Base-by-base conservation (phyloP, 2,797 vertebrate species). In the Aphelocoma californica region DNA sequence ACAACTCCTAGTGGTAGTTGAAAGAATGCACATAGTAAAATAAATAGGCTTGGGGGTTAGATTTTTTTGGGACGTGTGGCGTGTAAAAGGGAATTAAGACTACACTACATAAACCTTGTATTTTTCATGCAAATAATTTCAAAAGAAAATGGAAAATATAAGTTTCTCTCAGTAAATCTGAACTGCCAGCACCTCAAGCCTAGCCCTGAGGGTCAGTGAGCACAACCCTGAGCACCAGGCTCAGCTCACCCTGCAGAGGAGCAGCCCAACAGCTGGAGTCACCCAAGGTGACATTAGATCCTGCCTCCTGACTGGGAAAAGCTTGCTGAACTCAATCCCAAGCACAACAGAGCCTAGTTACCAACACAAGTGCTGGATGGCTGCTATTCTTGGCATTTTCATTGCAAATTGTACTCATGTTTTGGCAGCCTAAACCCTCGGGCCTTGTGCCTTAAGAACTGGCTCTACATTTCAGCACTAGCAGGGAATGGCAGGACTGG, bases 61-160 rank as follows among this genome's bases (percentile, higher is more conserved):
- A 12, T 18, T 53, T 66, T 36, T 85, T 12, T 0, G 7, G 9
- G 26, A 5, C 10, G 25, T 5, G 2, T 4, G 4, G 9, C 4
- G 18, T 38, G 5, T 54, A 82, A 79, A 95, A 86, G 8, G 20
- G 60, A 31, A 78, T 90, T 57, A 47, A 88, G 25, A 26, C 45
- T 48, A n/a, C 13, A 25, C 51, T 67, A 58, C 0, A 4, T 7
- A 78, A 91, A 74, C 8, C 50, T 51, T 15, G 5, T 23, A 7
- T 45, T 90, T 78, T 54, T 70, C 47, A 86, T 6, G 24, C 18
- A 32, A 26, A 57, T 85, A 1, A 74, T 57, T 91, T 64, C 72
- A 57, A 26, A 78, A 75, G 21, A 34, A 56, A 88, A 70, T 1
- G 26, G n/a, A 36, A 80, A 65, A 1, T 0, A 47, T 26, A 36